Base-by-base conservation (phyloP, 2,797 vertebrate species). In the Hoplostethus mediterraneus region DNA sequence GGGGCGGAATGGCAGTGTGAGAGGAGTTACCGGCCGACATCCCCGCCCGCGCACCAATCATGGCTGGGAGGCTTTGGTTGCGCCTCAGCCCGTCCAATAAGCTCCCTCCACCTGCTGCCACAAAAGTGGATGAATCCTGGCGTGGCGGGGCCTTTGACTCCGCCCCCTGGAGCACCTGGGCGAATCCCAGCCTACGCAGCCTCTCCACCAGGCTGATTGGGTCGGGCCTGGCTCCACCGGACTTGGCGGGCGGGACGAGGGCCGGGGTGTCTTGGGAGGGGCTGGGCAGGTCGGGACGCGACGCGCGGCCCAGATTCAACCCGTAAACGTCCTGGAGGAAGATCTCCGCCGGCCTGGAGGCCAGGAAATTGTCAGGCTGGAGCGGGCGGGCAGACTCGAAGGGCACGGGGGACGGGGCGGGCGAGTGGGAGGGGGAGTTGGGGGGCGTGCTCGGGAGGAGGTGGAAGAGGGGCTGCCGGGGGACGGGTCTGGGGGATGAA, bases 241-340 rank as follows among this genome's bases (percentile, higher is more conserved):
- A 4, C 11, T 67, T 84, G 3, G 56, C 11, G 7, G 59, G 1
- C 0, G 61, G 51, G 40, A 57, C 31, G 0, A 52, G 48, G 21
- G 42, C 14, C 0, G 82, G 49, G 4, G 56, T 7, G 38, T 79
- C 72, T 25, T 83, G 87, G 33, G 86, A 86, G 2, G 92, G 91
- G 79, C 92, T 93, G 0, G 95, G 94, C 0, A 93, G 58, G 2
- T 97, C 95, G 0, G 94, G 89, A 25, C 90, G 63, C 0, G 86
- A 83, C 0, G 88, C 93, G 0, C 94, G 94, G 38, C 95, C 93
- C 3, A 95, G 85, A 65, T 96, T 97, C 6, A 97, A 86, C 30
- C 97, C 96, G 4, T 98, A 98, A 83, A 97, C 93, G 53, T 99
- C 98, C 86, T 98, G 97, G 67, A 99, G 94, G 77, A 99, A 97